These are phyloP conservation scores for Andrena fulva DNA, from an alignment of 2,888 invertebrate species.

Conservation along the genomic window DNA sequence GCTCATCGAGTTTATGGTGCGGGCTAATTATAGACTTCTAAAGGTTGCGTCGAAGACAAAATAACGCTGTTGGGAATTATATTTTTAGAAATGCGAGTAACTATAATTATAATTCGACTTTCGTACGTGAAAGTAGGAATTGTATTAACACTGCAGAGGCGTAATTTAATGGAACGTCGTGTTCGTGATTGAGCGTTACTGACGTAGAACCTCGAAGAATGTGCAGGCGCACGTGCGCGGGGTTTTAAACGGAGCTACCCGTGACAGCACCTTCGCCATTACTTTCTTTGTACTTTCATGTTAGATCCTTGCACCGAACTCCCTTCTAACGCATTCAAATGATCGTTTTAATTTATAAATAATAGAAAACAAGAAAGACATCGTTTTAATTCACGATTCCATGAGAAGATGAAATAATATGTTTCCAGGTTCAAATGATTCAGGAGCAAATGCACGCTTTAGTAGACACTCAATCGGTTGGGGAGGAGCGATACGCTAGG, in stretches of 20 bases:
- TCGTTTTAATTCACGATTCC: background rate
- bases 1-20: slow-evolving; percentile 23
- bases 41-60: background rate
- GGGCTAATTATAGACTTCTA: slow-evolving; percentile 31
- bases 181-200: slow-evolving; percentile 25
- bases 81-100: background rate
- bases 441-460: slow-evolving; percentile 96
- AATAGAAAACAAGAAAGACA: background rate
- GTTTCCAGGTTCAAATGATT: slow-evolving; percentile 92
- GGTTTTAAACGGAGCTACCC: slow-evolving; percentile 18
- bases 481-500: slow-evolving; percentile 94
- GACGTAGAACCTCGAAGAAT: background rate
- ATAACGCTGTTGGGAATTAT: background rate
- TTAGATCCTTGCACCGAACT: background rate
- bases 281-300: slow-evolving; percentile 5
- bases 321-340: background rate
- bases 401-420: background rate
- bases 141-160: background rate
- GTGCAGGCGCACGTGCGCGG: slow-evolving; percentile 15
- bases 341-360: background rate
- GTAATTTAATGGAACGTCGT: background rate
- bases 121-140: background rate
- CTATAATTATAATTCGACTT: background rate
- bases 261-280: background rate
- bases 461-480: slow-evolving; percentile 94